Conservation (phyloP, 2,797 vertebrate species). For the Paguma larvata region DNA sequence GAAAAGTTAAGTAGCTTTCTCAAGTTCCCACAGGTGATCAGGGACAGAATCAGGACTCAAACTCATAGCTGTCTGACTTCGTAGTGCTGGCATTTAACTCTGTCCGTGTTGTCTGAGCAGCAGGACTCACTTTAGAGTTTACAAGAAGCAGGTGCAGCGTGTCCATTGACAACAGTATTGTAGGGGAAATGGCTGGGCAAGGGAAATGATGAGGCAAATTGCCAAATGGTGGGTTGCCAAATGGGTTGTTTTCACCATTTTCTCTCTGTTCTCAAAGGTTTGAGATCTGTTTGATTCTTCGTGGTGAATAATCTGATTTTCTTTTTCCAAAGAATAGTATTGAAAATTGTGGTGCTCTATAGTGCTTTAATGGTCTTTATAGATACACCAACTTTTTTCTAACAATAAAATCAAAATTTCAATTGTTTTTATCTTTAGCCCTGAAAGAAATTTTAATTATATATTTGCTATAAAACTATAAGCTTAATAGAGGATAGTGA, state of each 20-base stretch:
- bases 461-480: neutral
- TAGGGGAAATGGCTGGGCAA: neutral
- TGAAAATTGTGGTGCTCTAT: neutral
- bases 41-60: neutral
- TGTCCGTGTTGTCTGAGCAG: neutral
- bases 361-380: neutral
- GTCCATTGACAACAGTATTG: neutral
- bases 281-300: neutral
- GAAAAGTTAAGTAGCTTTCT: neutral
- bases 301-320: constrained; percentile 1
- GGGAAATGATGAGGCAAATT: neutral
- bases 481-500: neutral
- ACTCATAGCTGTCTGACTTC: neutral
- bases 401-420: constrained; percentile 26
- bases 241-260: neutral
- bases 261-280: neutral
- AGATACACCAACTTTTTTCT: neutral
- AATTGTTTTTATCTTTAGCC: neutral
- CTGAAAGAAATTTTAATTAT: constrained; percentile 43
- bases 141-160: neutral
- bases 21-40: neutral
- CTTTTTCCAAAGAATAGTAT: neutral
- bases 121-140: neutral
- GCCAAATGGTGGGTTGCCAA: neutral
- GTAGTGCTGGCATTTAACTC: neutral